phyloP scores from a whole-genome alignment of 2,113 vertebrate genomes.

The Ictalurus furcatus region DNA sequence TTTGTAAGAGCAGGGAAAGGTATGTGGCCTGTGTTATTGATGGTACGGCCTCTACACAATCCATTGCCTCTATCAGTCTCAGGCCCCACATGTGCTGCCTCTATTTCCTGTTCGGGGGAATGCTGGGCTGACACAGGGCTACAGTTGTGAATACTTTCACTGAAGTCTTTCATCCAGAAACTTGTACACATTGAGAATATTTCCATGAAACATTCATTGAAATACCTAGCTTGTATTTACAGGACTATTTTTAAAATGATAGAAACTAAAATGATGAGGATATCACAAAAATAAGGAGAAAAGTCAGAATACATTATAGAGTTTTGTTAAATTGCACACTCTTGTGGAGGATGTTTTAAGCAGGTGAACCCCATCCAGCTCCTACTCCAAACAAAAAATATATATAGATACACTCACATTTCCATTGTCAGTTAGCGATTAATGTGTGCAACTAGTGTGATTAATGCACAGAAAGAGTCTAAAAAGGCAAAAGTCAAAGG shows the following conservation, averaged over 20 bases:
- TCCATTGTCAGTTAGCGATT: constrained; percentile 34
- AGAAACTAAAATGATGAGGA: neutral
- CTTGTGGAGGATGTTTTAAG: neutral
- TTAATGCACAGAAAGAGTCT: constrained; percentile 35
- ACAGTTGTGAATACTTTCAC: constrained; percentile 75
- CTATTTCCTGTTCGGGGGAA: constrained; percentile 76
- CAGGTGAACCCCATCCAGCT: neutral
- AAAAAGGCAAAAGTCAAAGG: neutral
- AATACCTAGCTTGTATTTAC: constrained; percentile 10
- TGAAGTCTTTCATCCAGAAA: constrained; percentile 50
- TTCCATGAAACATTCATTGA: constrained; percentile 10
- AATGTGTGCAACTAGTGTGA: constrained; percentile 17
- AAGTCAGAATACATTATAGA: constrained; percentile 23
- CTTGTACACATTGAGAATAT: constrained; percentile 11
- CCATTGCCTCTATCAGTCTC: constrained; percentile 74
- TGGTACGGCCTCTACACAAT: constrained; percentile 62
- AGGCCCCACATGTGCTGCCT: constrained; percentile 66
- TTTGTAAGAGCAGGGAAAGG: constrained; percentile 48
- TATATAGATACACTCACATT: constrained; percentile 17
- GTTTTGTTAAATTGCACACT: constrained; percentile 35
- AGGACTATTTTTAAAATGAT: neutral
- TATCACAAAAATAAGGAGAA: neutral
- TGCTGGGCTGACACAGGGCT: constrained; percentile 66
- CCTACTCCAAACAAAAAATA: neutral
- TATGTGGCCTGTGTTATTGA: constrained; percentile 78